These are phyloP conservation scores for Lasioglossum pauxillum DNA, from an alignment of 2,888 invertebrate genomes.

Conservation along the genomic window DNA sequence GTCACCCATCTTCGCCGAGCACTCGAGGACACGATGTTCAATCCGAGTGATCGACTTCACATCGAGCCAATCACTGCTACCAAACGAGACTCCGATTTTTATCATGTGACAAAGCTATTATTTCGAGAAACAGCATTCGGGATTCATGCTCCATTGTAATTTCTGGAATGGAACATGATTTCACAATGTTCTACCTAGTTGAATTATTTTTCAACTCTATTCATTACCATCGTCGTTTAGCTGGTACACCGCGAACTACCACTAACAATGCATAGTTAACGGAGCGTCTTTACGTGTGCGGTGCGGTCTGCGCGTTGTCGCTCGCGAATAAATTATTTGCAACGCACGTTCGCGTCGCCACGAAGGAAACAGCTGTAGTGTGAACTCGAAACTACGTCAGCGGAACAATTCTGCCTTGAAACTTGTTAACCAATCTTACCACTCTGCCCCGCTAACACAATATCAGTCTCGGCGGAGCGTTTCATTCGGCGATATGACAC, in stretches of 20 bases:
- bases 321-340: slow-evolving; percentile 4
- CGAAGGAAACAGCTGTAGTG: not conserved
- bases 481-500: not conserved
- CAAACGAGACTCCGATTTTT: not conserved
- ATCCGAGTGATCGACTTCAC: not conserved
- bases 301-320: not conserved
- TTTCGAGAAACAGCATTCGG: too few species aligned
- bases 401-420: slow-evolving; percentile 3
- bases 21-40: not conserved
- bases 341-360: not conserved
- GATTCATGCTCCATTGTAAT: not conserved
- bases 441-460: not conserved
- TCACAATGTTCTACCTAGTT: not conserved
- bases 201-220: not conserved
- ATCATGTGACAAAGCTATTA: not conserved
- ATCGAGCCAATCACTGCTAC: not conserved
- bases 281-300: not conserved
- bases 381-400: not conserved
- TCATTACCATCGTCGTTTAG: not conserved
- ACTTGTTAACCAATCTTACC: not conserved
- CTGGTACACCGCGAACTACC: not conserved
- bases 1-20: not conserved
- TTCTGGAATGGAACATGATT: not conserved
- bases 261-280: not conserved
- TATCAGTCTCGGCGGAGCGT: not conserved